Percentiles rank a stretch among this genome's conserved stretches.
Conservation (phyloP, 2,797 vertebrate genomes). For the Hippopotamyrus pictus region DNA sequence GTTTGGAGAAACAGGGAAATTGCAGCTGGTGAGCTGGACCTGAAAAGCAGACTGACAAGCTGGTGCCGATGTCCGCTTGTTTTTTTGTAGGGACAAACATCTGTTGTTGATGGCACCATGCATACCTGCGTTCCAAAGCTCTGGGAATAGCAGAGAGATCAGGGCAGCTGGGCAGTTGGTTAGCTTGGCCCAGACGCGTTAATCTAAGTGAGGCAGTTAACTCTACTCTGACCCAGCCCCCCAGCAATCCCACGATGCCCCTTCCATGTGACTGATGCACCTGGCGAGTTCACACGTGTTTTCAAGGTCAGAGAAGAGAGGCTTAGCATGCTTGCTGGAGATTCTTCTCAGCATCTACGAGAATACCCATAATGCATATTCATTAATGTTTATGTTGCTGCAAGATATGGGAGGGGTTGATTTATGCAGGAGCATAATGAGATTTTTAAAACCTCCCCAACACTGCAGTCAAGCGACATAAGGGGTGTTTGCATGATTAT, state of each 20-base stretch:
- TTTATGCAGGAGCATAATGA: not conserved
- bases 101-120: not conserved
- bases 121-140: not conserved
- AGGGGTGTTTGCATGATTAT: not conserved
- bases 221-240: not conserved
- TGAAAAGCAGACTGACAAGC: not conserved
- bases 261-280: not conserved
- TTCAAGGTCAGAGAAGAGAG: not conserved
- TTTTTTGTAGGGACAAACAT: not conserved
- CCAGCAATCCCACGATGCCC: not conserved
- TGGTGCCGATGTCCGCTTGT: not conserved
- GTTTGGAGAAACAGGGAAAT: not conserved
- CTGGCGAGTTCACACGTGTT: not conserved
- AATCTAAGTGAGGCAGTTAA: not conserved
- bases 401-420: not conserved
- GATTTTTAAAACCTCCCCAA: not conserved
- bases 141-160: not conserved
- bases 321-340: not conserved
- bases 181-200: not conserved
- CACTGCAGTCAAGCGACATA: too few relatives aligned
- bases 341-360: not conserved
- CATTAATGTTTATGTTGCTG: not conserved
- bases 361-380: not conserved
- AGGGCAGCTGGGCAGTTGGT: not conserved
- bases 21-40: not conserved